Evolutionary conservation across 2,797 vertebrate genomes (phyloP).

Genomic region (Diglossa cyanea): DNA sequence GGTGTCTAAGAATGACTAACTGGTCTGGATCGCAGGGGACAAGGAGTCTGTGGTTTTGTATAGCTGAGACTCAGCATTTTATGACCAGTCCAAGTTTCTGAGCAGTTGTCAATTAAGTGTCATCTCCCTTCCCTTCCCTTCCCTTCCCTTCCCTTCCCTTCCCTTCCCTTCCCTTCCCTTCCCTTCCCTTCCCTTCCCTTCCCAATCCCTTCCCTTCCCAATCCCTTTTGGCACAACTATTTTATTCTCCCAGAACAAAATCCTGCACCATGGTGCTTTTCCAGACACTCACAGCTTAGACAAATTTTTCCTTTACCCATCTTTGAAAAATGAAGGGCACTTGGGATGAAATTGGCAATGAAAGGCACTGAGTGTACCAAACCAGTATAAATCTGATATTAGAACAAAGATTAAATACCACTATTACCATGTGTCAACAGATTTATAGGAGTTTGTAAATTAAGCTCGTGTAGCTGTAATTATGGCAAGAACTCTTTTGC

Average conservation of each 20-base stretch:
- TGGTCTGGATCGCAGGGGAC: not conserved
- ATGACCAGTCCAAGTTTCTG: not conserved
- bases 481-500: not conserved
- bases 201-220: too few relatives aligned
- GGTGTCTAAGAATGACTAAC: not conserved
- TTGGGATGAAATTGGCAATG: not conserved
- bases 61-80: not conserved
- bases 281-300: not conserved
- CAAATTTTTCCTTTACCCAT: not conserved
- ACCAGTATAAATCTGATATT: not conserved
- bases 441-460: conserved; percentile 15
- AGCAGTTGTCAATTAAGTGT: not conserved
- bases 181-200: too few relatives aligned
- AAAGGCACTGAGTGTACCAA: not conserved
- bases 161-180: too few relatives aligned
- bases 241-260: not conserved
- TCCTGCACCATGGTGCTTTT: not conserved
- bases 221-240: not conserved
- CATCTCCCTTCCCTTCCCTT: too few relatives aligned
- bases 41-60: not conserved
- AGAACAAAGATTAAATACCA: not conserved
- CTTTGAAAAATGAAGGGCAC: not conserved
- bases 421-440: not conserved
- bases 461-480: not conserved
- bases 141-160: not conserved